Base-by-base conservation (phyloP, 2,113 vertebrate genomes). In the Dendropsophus ebraccatus region DNA sequence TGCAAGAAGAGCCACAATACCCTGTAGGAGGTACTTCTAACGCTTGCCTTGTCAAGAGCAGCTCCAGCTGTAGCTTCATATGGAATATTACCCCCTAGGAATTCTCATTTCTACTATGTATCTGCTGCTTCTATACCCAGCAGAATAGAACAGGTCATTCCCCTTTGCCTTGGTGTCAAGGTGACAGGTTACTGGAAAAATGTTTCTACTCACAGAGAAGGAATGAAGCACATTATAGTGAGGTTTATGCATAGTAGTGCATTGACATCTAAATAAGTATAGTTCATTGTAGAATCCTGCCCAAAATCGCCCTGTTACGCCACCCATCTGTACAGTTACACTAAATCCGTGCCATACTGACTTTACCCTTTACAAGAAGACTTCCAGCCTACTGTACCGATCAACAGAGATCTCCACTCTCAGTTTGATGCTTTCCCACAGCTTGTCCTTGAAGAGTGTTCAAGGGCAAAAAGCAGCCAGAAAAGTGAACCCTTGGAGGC, bases 371-470 rank as follows among this genome's bases (percentile, higher is more conserved):
- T 52, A 49, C 28, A 49, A 52, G 47, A 56, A 52, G 50, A 58
- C 65, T 81, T 62, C 12, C 17, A 60, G 45, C 37, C 52, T 73
- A 65, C 25, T 65, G 72, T 76, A 65, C 41, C 65, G 23, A 84
- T 74, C 85, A 74, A n/a, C 37, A 45, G 77, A 60, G 45, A 35
- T 30, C 54, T 56, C 17, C 37, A 73, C n/a, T 56, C 50, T 47
- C 17, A 58, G 67, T 73, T 69, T 87, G 84, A 62, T 81, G 52
- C 78, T 80, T 74, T 74, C 78, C 81, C 35, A 62, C 60, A 16
- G 11, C 23, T 49, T 81, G 85, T 62, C 85, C 85, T 87, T 87
- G 77, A 56, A 74, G 67, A 25, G 65, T 87, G 85, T 87, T 87
- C 85, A 87, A 87, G 85, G 85, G 54, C 85, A 62, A 74, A 45